A percentile compares a stretch with the other conserved stretches of the same genome.
Evolutionary conservation across 2,888 invertebrate species (phyloP).

Genomic region (Eugnorisma glareosa): DNA sequence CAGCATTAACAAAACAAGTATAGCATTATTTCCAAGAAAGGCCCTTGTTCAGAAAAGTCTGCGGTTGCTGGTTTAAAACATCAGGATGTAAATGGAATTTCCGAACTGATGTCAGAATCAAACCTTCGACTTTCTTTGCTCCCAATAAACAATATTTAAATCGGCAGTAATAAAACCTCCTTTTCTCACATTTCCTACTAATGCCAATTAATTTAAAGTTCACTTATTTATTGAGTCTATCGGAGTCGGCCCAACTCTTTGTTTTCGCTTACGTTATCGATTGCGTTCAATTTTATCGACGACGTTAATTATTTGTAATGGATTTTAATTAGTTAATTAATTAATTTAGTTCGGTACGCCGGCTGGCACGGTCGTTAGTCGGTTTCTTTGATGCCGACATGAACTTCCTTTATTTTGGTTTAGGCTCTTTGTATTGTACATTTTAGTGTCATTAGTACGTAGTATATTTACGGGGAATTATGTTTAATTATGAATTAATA

Average conservation of each 20-base stretch:
- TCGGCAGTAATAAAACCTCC: constrained; percentile 22
- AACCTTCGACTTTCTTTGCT: not conserved
- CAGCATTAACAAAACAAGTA: not conserved
- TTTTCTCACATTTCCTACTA: constrained; percentile 56
- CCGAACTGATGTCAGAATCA: not conserved
- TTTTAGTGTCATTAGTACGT: constrained; percentile 69
- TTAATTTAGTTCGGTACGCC: constrained; percentile 82
- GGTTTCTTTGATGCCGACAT: constrained; percentile 82
- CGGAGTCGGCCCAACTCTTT: constrained; percentile 70
- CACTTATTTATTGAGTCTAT: constrained; percentile 63
- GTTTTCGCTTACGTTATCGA: constrained; percentile 74
- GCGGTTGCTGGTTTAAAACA: not conserved
- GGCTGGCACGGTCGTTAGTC: constrained; percentile 73
- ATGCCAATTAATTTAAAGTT: constrained; percentile 64
- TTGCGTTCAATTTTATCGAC: constrained; percentile 77
- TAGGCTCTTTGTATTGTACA: constrained; percentile 73
- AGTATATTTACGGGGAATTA: constrained; percentile 67
- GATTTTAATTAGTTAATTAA: constrained; percentile 88
- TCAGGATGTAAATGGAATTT: not conserved
- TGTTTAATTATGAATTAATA: constrained; percentile 68
- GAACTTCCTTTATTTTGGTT: constrained; percentile 73
- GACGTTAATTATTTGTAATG: constrained; percentile 80
- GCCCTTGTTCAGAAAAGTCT: not conserved
- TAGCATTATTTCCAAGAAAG: not conserved
- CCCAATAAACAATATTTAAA: not conserved